phyloP scores from a whole-genome alignment of 2,888 invertebrate species.

The Ischnura elegans region DNA sequence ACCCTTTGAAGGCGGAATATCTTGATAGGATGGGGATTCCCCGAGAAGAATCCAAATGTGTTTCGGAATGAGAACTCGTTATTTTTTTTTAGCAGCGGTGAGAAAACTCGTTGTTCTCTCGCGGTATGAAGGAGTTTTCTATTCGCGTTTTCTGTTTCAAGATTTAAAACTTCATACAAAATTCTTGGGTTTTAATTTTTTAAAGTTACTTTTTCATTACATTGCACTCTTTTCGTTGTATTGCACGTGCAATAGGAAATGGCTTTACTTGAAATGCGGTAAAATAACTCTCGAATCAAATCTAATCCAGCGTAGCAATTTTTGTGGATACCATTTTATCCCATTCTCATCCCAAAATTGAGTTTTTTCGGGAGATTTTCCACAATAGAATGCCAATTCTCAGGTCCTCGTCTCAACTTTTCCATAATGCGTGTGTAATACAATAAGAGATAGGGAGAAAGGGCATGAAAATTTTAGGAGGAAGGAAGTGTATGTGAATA shows the following conservation, averaged over 20 bases:
- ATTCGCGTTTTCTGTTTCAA: too few relatives aligned
- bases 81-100: too few relatives aligned
- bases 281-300: background rate
- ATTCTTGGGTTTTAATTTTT: background rate
- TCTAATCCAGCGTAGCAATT: background rate
- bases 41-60: background rate
- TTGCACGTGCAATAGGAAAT: background rate
- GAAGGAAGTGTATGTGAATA: background rate
- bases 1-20: background rate
- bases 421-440: background rate
- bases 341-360: background rate
- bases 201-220: background rate
- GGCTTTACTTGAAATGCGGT: background rate
- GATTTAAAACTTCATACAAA: too few relatives aligned
- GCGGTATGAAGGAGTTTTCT: background rate
- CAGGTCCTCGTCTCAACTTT: background rate
- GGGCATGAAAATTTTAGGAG: background rate
- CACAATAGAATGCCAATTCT: background rate
- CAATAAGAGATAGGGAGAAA: background rate
- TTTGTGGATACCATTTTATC: background rate
- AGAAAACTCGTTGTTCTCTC: too few relatives aligned
- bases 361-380: background rate
- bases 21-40: background rate
- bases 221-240: background rate
- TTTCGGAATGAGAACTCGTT: too few relatives aligned